Percentiles rank a stretch among this genome's conserved stretches.
Evolutionary conservation across 2,797 vertebrate genomes (phyloP).

Genomic region (Alosa sapidissima): DNA sequence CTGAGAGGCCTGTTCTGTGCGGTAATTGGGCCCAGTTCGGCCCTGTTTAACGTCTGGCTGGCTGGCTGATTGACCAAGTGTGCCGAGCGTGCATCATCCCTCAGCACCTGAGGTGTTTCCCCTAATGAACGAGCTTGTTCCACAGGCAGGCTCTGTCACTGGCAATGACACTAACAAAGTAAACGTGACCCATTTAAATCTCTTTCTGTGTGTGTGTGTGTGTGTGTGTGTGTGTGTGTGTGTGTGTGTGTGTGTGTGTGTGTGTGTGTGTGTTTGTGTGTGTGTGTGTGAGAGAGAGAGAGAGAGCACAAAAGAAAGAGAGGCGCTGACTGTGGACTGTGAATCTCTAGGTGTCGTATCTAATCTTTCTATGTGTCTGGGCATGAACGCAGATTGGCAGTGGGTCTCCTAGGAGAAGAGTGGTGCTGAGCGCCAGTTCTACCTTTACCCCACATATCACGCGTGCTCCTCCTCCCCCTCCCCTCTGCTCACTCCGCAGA

Average conservation of each 20-base stretch:
- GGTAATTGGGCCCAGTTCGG: constrained; percentile 29
- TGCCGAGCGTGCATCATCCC: constrained; percentile 51
- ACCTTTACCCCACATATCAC: constrained; percentile 16
- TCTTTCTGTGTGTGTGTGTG: not conserved
- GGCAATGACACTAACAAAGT: constrained; percentile 65
- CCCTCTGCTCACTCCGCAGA: not conserved
- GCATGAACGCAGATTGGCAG: constrained; percentile 14
- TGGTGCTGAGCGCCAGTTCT: not conserved
- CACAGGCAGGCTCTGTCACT: constrained; percentile 60
- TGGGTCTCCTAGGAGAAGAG: not conserved
- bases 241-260: not conserved
- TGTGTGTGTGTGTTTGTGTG: not conserved
- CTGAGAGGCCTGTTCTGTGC: constrained; percentile 34
- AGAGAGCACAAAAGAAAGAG: not conserved
- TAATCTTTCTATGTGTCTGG: constrained; percentile 14
- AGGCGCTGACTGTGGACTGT: not conserved
- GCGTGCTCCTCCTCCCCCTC: not conserved
- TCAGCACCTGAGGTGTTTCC: constrained; percentile 65
- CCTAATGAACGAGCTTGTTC: constrained; percentile 64
- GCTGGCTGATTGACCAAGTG: constrained; percentile 35
- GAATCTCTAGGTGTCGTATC: constrained; percentile 18
- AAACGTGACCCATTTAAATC: constrained; percentile 53
- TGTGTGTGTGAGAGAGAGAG: not conserved
- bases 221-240: not conserved
- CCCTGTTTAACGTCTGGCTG: constrained; percentile 41